A percentile compares a stretch with the other conserved stretches of the same genome.
These are phyloP conservation scores for Ctenodactylus gundi DNA, from an alignment of 2,113 vertebrate genomes.

Conservation along the genomic window DNA sequence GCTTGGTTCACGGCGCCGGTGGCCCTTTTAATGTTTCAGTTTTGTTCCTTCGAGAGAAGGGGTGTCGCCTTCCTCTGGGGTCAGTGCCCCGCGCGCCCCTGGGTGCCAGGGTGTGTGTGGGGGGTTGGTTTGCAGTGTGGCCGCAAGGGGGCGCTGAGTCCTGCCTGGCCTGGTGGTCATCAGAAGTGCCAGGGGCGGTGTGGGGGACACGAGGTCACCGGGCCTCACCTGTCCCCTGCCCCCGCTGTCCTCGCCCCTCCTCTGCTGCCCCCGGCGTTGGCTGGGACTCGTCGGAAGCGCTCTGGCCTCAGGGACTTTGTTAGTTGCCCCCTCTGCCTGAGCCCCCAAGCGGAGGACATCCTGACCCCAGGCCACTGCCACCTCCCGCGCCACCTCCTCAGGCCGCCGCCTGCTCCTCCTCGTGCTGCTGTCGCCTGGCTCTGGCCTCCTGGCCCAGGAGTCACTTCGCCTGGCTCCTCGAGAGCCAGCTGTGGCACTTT, in stretches of 20 bases:
- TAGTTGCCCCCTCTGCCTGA: not conserved
- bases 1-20: not conserved
- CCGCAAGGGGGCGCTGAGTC: not conserved
- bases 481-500: not conserved
- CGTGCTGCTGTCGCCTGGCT: not conserved
- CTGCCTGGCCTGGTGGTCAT: no score
- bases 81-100: not conserved
- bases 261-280: not conserved
- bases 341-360: not conserved
- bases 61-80: not conserved
- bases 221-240: not conserved
- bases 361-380: not conserved
- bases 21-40: not conserved
- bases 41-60: not conserved
- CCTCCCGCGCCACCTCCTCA: not conserved
- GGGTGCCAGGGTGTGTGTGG: no score
- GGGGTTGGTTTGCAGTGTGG: not conserved
- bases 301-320: not conserved
- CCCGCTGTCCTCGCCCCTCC: no score
- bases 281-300: not conserved
- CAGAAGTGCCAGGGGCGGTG: not conserved
- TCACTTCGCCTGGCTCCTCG: not conserved
- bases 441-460: not conserved
- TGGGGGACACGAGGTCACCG: accelerated
- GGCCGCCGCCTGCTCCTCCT: not conserved